Conservation (phyloP, 1,140 invertebrate species). For the Venturia canescens region DNA sequence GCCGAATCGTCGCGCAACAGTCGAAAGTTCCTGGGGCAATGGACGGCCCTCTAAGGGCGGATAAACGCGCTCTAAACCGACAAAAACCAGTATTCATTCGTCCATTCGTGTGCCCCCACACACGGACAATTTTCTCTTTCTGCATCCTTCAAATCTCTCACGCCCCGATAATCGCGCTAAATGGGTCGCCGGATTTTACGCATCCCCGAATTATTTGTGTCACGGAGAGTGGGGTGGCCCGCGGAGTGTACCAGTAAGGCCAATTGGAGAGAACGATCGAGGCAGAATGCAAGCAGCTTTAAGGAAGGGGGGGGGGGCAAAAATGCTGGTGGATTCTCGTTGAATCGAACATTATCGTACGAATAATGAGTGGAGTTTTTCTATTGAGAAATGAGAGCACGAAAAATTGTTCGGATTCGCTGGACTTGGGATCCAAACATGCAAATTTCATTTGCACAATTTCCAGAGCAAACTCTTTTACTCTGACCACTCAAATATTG, state of each 20-base stretch:
- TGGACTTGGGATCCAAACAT: too few species aligned
- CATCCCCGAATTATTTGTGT: slow-evolving; percentile 60
- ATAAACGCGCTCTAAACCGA: slow-evolving; percentile 51
- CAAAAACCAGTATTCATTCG: slow-evolving; percentile 14
- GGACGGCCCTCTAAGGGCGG: slow-evolving; percentile 42
- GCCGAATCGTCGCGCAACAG: slow-evolving; percentile 46
- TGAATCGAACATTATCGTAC: background rate
- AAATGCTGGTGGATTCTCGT: background rate
- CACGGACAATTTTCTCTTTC: slow-evolving; percentile 33
- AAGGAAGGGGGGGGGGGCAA: slow-evolving; percentile 10
- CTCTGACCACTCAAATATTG: too few species aligned
- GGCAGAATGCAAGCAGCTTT: background rate
- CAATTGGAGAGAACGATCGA: background rate
- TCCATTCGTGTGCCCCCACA: background rate
- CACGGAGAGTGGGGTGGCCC: background rate
- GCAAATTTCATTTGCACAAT: background rate
- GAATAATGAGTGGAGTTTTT: background rate
- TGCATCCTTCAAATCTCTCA: slow-evolving; percentile 46
- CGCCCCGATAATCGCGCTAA: slow-evolving; percentile 53
- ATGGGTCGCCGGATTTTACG: slow-evolving; percentile 55
- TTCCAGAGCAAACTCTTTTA: too few species aligned
- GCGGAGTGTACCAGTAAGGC: background rate
- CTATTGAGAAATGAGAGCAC: background rate
- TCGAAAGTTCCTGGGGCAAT: slow-evolving; percentile 38
- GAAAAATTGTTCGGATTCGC: too few species aligned